Percentiles rank a stretch among this genome's conserved stretches.
These are phyloP conservation scores for Apodemia mormo DNA, from an alignment of 2,888 invertebrate species.

Conservation along the genomic window DNA sequence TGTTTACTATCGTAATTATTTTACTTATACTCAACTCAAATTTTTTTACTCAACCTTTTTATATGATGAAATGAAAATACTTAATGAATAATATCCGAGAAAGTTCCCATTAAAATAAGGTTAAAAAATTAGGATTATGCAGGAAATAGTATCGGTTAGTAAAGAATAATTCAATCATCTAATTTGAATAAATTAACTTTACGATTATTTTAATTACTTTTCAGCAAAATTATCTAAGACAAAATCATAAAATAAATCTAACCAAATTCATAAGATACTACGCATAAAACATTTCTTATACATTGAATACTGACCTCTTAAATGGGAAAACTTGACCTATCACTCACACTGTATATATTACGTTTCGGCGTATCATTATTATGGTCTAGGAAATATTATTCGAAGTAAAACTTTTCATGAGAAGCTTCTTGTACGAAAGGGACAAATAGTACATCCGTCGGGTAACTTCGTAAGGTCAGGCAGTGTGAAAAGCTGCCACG, in stretches of 20 bases:
- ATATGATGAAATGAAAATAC: too few relatives aligned
- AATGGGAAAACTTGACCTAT: conserved; percentile 17
- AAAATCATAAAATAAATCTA: not conserved
- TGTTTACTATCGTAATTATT: too few relatives aligned
- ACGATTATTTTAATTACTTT: too few relatives aligned
- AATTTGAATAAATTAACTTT: too few relatives aligned
- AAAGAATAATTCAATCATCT: too few relatives aligned
- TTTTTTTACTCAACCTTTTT: too few relatives aligned
- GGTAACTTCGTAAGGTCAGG: conserved; percentile 12
- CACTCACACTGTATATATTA: conserved; percentile 6
- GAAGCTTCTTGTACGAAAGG: conserved; percentile 40
- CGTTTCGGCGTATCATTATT: not conserved
- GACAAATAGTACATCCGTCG: conserved; percentile 27
- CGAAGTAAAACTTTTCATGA: conserved; percentile 34
- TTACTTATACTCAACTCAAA: too few relatives aligned
- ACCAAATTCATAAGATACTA: not conserved
- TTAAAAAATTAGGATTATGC: too few relatives aligned
- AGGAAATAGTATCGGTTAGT: too few relatives aligned
- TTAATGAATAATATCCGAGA: too few relatives aligned
- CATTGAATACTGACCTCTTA: conserved; percentile 6
- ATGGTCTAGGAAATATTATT: conserved; percentile 32
- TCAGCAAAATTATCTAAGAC: not conserved
- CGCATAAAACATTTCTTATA: not conserved
- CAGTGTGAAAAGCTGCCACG: not conserved
- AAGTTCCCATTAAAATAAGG: too few relatives aligned